Evolutionary conservation across 64 coral and sea anemone genomes (phyloP), one percentile per base, ranked within the genome.

Genomic region (Dendrophyllia cribrosa): DNA sequence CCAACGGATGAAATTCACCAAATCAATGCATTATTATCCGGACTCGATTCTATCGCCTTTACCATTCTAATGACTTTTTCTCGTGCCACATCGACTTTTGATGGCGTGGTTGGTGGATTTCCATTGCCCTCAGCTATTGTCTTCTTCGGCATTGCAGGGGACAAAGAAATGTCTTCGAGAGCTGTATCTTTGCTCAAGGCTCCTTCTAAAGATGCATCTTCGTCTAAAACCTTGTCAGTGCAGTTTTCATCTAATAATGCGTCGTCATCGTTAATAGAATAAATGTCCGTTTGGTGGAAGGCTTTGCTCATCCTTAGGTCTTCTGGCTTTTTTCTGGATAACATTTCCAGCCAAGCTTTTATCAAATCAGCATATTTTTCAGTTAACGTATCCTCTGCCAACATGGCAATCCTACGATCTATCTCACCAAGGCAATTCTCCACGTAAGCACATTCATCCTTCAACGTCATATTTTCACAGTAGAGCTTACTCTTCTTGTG

Each of bases 401-500:
- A 76, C 9, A 53, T 76, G 7, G 49, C 51, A 19, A 76, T n/a
- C 51, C 74, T 51, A 4, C 20, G 47, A 53, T 76, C 49, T 5
- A 76, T 76, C 49, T 76, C 74, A 76, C 5, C n/a, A 9, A 76
- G 74, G 16, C 48, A 23, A 21, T 76, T 53, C 43, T 76, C 74
- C 16, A 76, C 19, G 20, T 76, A 76, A n/a, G 74, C 16, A 43
- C 74, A 76, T 3, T 76, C 74, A 6, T 76, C 74, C 20, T 76
- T 43, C 7, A 52, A 23, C 9, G 74, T 76, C 19, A 51, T 23
- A 11, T 53, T 76, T 53, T 76, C 74, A 20, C 74, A 76, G n/a
- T 76, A 76, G 17, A 74, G 74, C 21, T 4, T 51, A 2, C 17
- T 7, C 0, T 52, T 51, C 7, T 76, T 51, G 17, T 19, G 74